These are phyloP conservation scores for Acanthosepion pharaonis DNA, from an alignment of 2,888 invertebrate species.

Conservation along the genomic window DNA sequence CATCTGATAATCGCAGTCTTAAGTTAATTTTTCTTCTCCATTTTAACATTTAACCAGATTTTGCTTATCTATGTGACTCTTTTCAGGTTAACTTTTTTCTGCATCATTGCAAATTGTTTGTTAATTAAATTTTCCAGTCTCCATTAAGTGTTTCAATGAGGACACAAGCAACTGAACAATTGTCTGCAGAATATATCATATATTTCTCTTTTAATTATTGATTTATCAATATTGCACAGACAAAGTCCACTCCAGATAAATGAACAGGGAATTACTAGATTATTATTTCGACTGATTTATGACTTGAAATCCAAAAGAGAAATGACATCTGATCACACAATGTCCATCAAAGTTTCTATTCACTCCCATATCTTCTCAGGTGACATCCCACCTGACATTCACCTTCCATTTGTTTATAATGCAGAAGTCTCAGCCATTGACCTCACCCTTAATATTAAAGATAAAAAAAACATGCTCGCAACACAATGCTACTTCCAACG, in stretches of 20 bases:
- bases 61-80: too few relatives aligned
- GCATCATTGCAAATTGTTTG: neutral
- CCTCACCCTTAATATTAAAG: too few relatives aligned
- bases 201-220: neutral
- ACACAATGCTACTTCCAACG: too few relatives aligned
- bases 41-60: too few relatives aligned
- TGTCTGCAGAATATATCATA: neutral
- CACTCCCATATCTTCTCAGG: neutral
- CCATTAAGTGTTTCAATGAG: neutral
- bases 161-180: neutral
- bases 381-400: neutral
- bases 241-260: neutral
- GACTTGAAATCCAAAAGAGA: neutral
- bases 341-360: neutral
- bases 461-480: too few relatives aligned
- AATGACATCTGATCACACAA: neutral
- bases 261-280: neutral
- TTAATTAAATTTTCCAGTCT: neutral
- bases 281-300: neutral
- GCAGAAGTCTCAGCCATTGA: neutral
- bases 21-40: too few relatives aligned
- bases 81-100: too few relatives aligned
- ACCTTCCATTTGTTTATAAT: neutral
- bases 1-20: neutral
- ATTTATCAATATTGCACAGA: neutral